These are phyloP conservation scores for Coenonympha arcania DNA, from an alignment of 2,888 invertebrate genomes.

Conservation along the genomic window DNA sequence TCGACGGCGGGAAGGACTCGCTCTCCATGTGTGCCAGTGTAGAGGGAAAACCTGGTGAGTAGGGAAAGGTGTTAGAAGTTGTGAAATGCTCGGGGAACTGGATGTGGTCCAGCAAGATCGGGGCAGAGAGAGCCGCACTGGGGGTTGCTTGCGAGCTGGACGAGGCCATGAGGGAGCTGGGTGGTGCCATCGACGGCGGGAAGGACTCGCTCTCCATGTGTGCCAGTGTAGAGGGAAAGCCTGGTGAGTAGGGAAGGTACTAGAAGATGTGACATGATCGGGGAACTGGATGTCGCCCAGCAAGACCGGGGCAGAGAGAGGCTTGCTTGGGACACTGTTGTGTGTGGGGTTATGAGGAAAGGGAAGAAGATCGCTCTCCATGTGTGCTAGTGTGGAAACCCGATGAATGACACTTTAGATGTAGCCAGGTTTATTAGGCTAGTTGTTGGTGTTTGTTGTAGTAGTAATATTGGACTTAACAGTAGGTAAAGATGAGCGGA, in stretches of 20 bases:
- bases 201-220: slow-evolving; percentile 99
- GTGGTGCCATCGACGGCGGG: slow-evolving; percentile 94
- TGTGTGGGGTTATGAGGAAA: slow-evolving; percentile 89
- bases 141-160: slow-evolving; percentile 92
- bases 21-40: slow-evolving; percentile 97
- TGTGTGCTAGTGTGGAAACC: slow-evolving; percentile 90
- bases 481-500: not conserved
- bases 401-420: slow-evolving; percentile 44
- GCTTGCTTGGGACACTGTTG: slow-evolving; percentile 88
- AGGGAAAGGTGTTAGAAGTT: slow-evolving; percentile 74
- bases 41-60: slow-evolving; percentile 68
- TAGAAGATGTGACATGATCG: slow-evolving; percentile 97
- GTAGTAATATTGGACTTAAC: not conserved
- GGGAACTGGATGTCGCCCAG: slow-evolving; percentile 99
- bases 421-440: too few species aligned
- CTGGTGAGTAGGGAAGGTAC: slow-evolving; percentile 43
- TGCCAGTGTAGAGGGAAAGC: slow-evolving; percentile 82
- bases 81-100: slow-evolving; percentile 99
- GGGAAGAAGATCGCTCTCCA: slow-evolving; percentile 97
- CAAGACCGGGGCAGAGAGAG: slow-evolving; percentile 93
- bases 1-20: slow-evolving; percentile 98
- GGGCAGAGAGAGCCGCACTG: slow-evolving; percentile 91
- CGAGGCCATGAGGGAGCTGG: slow-evolving; percentile 83
- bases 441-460: too few species aligned
- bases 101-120: slow-evolving; percentile 99